Conservation (phyloP, 1,140 invertebrate species). For the Ctenoplectra terminalis region DNA sequence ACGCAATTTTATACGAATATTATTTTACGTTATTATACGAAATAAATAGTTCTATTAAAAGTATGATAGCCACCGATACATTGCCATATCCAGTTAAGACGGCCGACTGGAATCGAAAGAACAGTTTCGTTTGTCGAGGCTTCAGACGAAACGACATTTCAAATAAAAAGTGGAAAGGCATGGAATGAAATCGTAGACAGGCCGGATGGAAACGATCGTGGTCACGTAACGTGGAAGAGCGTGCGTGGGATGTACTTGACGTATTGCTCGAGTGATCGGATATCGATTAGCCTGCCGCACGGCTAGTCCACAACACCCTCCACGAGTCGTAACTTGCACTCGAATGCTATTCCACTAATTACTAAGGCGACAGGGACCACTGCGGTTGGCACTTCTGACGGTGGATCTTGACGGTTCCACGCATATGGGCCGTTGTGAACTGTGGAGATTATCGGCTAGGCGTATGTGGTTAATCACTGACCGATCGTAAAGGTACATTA, state of each 20-base stretch:
- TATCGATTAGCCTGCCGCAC: conserved; percentile 71
- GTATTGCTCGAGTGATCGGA: conserved; percentile 78
- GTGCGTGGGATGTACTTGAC: conserved; percentile 77
- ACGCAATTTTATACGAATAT: too few species aligned
- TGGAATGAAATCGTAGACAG: background rate
- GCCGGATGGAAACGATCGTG: conserved; percentile 20
- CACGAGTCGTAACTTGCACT: conserved; percentile 77
- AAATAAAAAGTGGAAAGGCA: too few species aligned
- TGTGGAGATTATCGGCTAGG: conserved; percentile 58
- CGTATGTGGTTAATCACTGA: conserved; percentile 61
- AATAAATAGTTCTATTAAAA: too few species aligned
- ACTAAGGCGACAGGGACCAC: conserved; percentile 73
- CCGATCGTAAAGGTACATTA: too few species aligned
- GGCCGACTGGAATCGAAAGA: too few species aligned
- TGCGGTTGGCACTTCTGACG: conserved; percentile 71
- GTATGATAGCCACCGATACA: too few species aligned
- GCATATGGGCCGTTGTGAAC: conserved; percentile 49
- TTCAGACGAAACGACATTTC: too few species aligned
- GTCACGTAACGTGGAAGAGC: conserved; percentile 53
- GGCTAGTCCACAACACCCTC: conserved; percentile 66
- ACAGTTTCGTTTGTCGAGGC: too few species aligned
- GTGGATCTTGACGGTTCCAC: conserved; percentile 67
- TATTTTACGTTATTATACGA: too few species aligned
- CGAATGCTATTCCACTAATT: conserved; percentile 77
- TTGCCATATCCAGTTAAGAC: too few species aligned